These are phyloP conservation scores for Paraescarpia echinospica DNA, from an alignment of 1,140 invertebrate genomes.

Conservation along the genomic window DNA sequence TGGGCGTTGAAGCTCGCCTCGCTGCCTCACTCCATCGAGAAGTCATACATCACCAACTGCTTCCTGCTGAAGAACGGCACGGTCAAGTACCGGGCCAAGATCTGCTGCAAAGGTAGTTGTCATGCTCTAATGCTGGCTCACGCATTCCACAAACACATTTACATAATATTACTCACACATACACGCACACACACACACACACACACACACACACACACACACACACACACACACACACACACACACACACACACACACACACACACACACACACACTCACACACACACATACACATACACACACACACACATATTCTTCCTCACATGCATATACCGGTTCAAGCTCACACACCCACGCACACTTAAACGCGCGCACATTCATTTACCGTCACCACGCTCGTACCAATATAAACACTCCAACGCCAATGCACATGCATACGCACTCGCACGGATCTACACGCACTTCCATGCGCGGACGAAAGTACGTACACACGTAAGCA, in stretches of 20 bases:
- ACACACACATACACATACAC: neutral
- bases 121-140: neutral
- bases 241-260: neutral
- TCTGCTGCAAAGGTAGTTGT: constrained; percentile 4
- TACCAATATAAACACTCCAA: too few relatives aligned
- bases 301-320: neutral
- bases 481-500: too few relatives aligned
- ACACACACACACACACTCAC: neutral
- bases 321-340: too few relatives aligned
- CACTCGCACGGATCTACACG: too few relatives aligned
- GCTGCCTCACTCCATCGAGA: neutral
- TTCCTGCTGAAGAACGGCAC: constrained; percentile 11
- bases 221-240: neutral
- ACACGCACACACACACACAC: neutral
- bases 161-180: neutral
- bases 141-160: neutral
- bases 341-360: too few relatives aligned
- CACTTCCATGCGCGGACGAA: too few relatives aligned
- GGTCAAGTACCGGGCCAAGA: neutral
- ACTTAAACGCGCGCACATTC: too few relatives aligned
- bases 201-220: neutral
- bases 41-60: neutral
- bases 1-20: neutral
- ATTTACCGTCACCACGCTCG: too few relatives aligned
- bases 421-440: too few relatives aligned